Evolutionary conservation across 2,888 invertebrate genomes (phyloP), one percentile per base, ranked within the genome.

Genomic region (Copidosoma aretas): DNA sequence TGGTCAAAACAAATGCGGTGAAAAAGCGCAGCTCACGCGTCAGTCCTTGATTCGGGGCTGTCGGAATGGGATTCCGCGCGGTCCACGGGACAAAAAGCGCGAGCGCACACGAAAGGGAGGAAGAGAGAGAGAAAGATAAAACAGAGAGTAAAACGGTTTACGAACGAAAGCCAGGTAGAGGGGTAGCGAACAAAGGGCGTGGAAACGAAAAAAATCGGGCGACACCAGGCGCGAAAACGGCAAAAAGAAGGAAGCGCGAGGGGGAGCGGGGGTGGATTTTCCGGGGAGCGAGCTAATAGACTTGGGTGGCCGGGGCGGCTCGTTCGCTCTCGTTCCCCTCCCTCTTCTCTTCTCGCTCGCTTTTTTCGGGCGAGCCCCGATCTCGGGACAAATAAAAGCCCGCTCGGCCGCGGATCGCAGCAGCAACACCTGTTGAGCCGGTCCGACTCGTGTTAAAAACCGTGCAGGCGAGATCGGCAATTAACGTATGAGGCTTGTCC

Each of bases 361-460:
- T 68, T 75, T 69, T 68, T 66, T 64, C 63, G 63, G 60, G 66
- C 73, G 75, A 78, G 76, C 77, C 32, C 8, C 32, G 32, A 32
- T 32, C 32, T 32, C 4, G 73, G 78, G 77, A 79, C 81, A 81
- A 83, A 82, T 83, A 83, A 83, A 83, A 83, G 81, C 83, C 82
- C 78, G 78, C 82, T 32, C 32, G 32, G 3, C 32, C 80, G 75
- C 80, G 79, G 79, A 78, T 79, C 79, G 32, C 32, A 68, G 58
- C 58, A 43, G 74, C 79, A 81, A 83, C 82, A 83, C 83, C 83
- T 83, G 83, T 83, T 83, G 83, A 83, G 81, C 80, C 17, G 32
- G 17, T 14, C 56, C 25, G n/a, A n/a, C n/a, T n/a, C n/a, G 32
- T 25, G 17, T 4, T 10, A 39, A 56, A 56, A 24, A 32, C 8